These are phyloP conservation scores for Solenodon paradoxus DNA, from an alignment of 2,113 vertebrate genomes.

Conservation along the genomic window DNA sequence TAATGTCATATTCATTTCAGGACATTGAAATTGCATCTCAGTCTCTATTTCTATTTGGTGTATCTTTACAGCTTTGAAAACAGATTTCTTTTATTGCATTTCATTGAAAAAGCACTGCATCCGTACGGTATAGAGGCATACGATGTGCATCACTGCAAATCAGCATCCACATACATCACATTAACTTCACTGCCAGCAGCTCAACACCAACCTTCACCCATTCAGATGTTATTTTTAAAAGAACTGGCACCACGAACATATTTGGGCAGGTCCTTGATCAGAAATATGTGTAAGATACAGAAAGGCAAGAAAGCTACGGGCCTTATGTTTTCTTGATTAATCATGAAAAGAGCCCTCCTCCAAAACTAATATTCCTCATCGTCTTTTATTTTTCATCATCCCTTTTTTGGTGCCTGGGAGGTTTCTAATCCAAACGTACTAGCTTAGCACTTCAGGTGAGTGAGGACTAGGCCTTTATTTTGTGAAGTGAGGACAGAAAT, in stretches of 20 bases:
- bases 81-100: too few relatives aligned
- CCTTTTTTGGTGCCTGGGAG: background rate
- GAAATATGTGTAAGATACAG: background rate
- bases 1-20: too few relatives aligned
- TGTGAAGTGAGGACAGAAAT: background rate
- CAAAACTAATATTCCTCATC: conserved; percentile 13
- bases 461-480: background rate
- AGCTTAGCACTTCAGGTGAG: background rate
- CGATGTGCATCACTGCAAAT: too few relatives aligned
- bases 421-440: background rate
- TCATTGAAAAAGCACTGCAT: too few relatives aligned
- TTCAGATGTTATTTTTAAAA: too few relatives aligned
- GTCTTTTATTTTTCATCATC: background rate
- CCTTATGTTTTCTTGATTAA: background rate
- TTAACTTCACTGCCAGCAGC: too few relatives aligned
- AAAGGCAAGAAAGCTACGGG: background rate
- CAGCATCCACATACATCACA: too few relatives aligned
- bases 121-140: too few relatives aligned
- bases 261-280: too few relatives aligned
- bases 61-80: conserved; percentile 45
- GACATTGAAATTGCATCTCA: too few relatives aligned
- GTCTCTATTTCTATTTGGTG: too few relatives aligned
- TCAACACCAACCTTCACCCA: too few relatives aligned
- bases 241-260: background rate
- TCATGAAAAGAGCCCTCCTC: background rate